Percentiles rank a stretch among this genome's conserved stretches.
Conservation (phyloP, 2,888 invertebrate species). For the Ormyrus thymus region DNA sequence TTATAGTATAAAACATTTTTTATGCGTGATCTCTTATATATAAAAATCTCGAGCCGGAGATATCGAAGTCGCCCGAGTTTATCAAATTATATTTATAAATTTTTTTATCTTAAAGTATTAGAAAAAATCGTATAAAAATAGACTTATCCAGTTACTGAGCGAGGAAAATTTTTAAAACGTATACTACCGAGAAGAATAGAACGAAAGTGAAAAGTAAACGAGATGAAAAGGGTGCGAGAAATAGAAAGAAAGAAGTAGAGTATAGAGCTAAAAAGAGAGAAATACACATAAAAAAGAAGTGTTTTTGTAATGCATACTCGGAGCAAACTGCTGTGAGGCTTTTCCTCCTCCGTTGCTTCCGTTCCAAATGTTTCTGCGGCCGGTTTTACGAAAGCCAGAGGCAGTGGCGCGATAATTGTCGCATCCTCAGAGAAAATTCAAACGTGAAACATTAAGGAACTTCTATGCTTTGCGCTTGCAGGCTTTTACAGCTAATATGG, state of each 20-base stretch:
- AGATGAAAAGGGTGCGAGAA: not conserved
- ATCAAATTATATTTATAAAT: too few species aligned
- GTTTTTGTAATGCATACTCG: constrained; percentile 12
- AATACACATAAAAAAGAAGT: constrained; percentile 7
- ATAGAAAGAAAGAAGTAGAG: not conserved
- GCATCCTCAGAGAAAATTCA: constrained; percentile 32
- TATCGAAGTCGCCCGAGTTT: too few species aligned
- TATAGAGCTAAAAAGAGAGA: not conserved
- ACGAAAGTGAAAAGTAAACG: constrained; percentile 32
- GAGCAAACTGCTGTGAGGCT: constrained; percentile 31
- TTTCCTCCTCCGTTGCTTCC: not conserved
- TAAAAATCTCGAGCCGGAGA: too few species aligned
- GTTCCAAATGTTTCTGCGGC: constrained; percentile 19
- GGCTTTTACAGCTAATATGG: constrained; percentile 17
- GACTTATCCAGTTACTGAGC: too few species aligned
- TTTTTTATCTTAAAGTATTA: too few species aligned
- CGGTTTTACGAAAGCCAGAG: not conserved
- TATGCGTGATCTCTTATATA: too few species aligned
- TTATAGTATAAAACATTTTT: too few species aligned
- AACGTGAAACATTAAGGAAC: constrained; percentile 20
- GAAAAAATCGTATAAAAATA: too few species aligned
- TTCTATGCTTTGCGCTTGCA: not conserved
- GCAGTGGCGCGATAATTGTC: constrained; percentile 3
- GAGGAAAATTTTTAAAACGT: not conserved
- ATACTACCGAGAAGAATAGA: constrained; percentile 6